Base-by-base conservation (phyloP, 1,140 invertebrate species). In the Phymorhynchus buccinoides region DNA sequence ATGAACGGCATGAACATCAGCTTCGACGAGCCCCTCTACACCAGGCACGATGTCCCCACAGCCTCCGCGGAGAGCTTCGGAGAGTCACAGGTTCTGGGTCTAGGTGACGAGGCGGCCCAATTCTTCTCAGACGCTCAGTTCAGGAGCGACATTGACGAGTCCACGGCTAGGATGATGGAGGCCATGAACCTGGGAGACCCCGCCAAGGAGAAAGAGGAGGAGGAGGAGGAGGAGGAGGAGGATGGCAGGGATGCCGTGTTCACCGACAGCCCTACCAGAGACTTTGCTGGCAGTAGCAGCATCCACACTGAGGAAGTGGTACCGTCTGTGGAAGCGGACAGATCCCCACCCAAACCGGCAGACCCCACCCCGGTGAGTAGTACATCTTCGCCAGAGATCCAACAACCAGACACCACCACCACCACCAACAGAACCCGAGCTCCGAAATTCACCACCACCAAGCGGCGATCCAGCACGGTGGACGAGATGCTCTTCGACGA, bases 401-500 rank as follows among this genome's bases (percentile, higher is more conserved):
- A 22, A 52, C 4, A 9, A 2, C 18, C 62, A 7, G 14, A 14
- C 22, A 30, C 62, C 7, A 30, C 62, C 14, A n/a, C 14, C 62
- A 30, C 62, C 62, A 68, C 12, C 48, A 52, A 52, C 48, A 52
- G 48, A 52, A 52, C 30, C 68, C 68, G 87, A 84, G 88, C 89
- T 7, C 90, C 90, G 27, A 90, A 89, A 79, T 87, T 91, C 62
- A 87, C 89, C 35, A 85, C 87, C 16, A 84, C 87, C 16, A 91
- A 89, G 78, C 87, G 91, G 22, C 73, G 91, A 12, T 92, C 91
- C 32, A 92, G 91, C 86, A 92, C 91, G 18, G 90, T 92, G 18
- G 91, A 92, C 79, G 91, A 92, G 86, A 91, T 92, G 90, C 86
- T 92, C 37, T 92, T 92, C 86, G 91, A 92, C 86, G 91, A 92